phyloP scores from a whole-genome alignment of 2,113 vertebrate species.

The Myrmecophaga tridactyla region DNA sequence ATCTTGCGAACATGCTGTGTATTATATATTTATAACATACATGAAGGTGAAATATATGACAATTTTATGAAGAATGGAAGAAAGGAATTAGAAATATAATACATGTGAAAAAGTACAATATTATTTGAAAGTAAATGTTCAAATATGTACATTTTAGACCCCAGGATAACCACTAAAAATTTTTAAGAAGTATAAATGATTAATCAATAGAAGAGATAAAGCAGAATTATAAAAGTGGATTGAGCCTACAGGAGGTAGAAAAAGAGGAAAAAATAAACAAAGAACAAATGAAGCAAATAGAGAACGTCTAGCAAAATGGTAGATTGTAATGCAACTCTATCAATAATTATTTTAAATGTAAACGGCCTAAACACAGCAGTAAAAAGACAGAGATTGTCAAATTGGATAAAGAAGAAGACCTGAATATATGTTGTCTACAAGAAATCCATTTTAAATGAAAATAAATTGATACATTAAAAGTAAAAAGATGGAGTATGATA shows the following conservation, averaged over 20 bases:
- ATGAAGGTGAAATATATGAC: rapidly evolving
- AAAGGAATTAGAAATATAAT: rapidly evolving
- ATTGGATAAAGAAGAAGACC: background rate
- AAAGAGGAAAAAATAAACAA: background rate
- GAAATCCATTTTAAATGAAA: background rate
- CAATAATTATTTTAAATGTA: background rate
- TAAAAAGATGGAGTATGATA: background rate
- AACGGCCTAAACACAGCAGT: background rate
- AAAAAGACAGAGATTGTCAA: background rate
- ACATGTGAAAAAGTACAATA: rapidly evolving
- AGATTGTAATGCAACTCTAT: background rate
- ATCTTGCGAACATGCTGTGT: rapidly evolving
- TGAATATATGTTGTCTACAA: rapidly evolving
- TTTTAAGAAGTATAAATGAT: background rate
- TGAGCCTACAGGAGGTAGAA: background rate
- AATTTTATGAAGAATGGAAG: rapidly evolving
- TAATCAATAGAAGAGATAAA: background rate
- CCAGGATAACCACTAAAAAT: background rate
- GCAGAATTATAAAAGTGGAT: background rate
- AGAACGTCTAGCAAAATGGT: background rate
- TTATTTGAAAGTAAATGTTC: background rate
- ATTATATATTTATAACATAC: rapidly evolving
- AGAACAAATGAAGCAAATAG: background rate
- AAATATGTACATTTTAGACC: background rate
- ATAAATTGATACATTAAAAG: background rate